A percentile compares a stretch with the other conserved stretches of the same genome.
These are phyloP conservation scores for Gnatocerus cornutus DNA, from an alignment of 2,888 invertebrate genomes.

Conservation along the genomic window DNA sequence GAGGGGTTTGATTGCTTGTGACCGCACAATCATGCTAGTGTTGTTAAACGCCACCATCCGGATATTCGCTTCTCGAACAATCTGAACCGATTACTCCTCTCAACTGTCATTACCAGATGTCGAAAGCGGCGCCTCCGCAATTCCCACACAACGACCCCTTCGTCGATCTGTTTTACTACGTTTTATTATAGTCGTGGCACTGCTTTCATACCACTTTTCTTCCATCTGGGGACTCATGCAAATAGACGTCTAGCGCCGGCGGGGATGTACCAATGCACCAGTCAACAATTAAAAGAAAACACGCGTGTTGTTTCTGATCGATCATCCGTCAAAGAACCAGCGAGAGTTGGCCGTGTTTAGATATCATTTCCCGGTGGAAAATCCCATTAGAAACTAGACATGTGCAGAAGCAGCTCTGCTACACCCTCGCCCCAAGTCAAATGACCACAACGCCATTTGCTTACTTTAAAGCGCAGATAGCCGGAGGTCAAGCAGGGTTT, in stretches of 20 bases:
- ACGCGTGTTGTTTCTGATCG: conserved; percentile 12
- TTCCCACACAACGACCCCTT: conserved; percentile 24
- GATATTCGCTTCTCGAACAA: conserved; percentile 65
- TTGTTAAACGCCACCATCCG: conserved; percentile 63
- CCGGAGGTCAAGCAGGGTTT: conserved; percentile 49
- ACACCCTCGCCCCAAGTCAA: conserved; percentile 51
- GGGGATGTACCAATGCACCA: too few relatives aligned
- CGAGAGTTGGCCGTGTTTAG: conserved; percentile 30
- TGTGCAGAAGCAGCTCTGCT: conserved; percentile 45
- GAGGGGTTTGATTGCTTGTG: conserved; percentile 67
- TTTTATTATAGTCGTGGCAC: neutral
- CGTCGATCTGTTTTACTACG: neutral
- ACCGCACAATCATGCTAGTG: conserved; percentile 68
- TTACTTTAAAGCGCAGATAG: conserved; percentile 59
- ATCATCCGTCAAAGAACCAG: conserved; percentile 18
- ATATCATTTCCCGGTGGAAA: conserved; percentile 46
- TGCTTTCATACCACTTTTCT: neutral
- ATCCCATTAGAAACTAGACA: conserved; percentile 45
- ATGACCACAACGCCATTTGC: conserved; percentile 57
- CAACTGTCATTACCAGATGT: conserved; percentile 68
- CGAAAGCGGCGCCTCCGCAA: conserved; percentile 51
- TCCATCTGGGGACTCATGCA: conserved; percentile 1
- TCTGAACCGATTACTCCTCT: conserved; percentile 65
- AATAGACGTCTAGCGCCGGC: neutral
- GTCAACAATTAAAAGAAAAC: conserved; percentile 38